These are phyloP conservation scores for Orthonyx spaldingii DNA, from an alignment of 2,113 vertebrate species.

Conservation along the genomic window DNA sequence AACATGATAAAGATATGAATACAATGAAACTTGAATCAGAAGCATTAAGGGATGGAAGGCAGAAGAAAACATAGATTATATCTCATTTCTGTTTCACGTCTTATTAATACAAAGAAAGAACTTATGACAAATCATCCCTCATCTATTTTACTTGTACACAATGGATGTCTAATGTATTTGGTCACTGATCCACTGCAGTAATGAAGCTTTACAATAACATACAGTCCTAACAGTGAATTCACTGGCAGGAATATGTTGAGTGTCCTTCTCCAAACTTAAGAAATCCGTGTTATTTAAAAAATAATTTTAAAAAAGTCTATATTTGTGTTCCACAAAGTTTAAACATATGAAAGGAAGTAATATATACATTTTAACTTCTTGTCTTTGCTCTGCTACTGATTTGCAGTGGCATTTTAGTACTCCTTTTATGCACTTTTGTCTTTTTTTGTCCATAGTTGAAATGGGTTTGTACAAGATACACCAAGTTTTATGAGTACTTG, in stretches of 20 bases:
- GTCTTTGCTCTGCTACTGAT: neutral
- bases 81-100: neutral
- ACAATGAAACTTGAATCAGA: neutral
- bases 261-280: neutral
- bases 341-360: neutral
- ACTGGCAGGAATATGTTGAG: neutral
- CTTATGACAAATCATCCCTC: neutral
- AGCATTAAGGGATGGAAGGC: neutral
- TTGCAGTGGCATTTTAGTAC: neutral
- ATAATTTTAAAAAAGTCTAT: neutral
- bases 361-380: neutral
- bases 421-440: neutral
- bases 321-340: neutral
- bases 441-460: neutral
- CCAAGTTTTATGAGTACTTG: neutral
- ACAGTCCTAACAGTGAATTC: neutral
- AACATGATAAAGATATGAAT: neutral
- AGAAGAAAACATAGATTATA: neutral
- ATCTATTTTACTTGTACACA: neutral
- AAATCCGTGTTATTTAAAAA: neutral
- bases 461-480: neutral
- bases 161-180: neutral
- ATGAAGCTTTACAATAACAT: neutral
- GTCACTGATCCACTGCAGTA: neutral
- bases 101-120: neutral